Base-by-base conservation (phyloP, 2,797 vertebrate genomes). In the Borostomias antarcticus region DNA sequence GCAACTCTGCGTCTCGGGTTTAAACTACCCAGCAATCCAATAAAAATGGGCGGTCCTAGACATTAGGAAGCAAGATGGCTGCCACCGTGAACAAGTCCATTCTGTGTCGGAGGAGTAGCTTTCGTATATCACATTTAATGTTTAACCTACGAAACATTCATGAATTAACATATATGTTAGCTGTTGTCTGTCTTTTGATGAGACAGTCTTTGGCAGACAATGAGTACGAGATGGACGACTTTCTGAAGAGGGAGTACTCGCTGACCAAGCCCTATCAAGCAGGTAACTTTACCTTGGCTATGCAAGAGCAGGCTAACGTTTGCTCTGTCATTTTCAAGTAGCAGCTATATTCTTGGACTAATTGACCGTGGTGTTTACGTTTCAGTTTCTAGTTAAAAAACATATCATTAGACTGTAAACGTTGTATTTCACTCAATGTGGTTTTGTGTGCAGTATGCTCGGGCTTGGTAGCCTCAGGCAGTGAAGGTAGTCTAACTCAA, bases 221-320 rank as follows among this genome's bases (percentile, higher is more conserved):
- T 9, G 88, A 83, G 21, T 93, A 93, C 28, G 93, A 94, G 40
- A 73, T 86, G 54, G 95, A 95, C 58, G 95, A 97, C 25, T 95
- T 96, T 85, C 73, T 96, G 69, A 98, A 98, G 80, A 88, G 95
- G 66, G 96, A 97, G 66, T 95, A 95, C 65, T 95, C 95, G n/a
- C 85, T 98, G 61, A 88, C 81, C 11, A 96, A 96, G 67, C 96
- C 96, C 0, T 98, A 97, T 80, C 93, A 94, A 66, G 95, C 95
- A n/a, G n/a, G n/a, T n/a, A n/a, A n/a, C n/a, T n/a, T n/a, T 97
- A 77, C 40, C 6, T 10, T 40, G 76, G 43, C 28, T 32, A 19
- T 47, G 5, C 7, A 32, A 57, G 19, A n/a, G n/a, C 28, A 5
- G 5, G 28, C 59, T 23, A n/a, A 23, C 26, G 58, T 33, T 37